Evolutionary conservation across 2,888 invertebrate genomes (phyloP).

Genomic region (Apodemia mormo): DNA sequence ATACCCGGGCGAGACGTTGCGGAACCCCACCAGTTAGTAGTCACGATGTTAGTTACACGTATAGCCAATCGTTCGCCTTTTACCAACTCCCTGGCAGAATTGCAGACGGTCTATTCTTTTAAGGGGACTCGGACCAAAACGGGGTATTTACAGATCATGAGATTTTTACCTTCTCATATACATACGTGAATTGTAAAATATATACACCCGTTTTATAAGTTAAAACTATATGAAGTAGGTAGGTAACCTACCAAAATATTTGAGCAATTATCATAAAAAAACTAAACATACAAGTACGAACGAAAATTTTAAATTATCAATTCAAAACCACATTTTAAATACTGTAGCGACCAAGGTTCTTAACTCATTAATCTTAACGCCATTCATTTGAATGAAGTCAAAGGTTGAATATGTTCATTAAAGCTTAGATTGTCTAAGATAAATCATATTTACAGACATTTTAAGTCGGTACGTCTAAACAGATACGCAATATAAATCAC

Average conservation of each 20-base stretch:
- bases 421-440: constrained; percentile 52
- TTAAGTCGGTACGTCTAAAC: constrained; percentile 46
- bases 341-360: constrained; percentile 17
- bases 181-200: background rate
- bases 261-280: constrained; percentile 1
- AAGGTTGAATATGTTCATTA: constrained; percentile 51
- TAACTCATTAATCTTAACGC: constrained; percentile 19
- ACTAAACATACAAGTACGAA: background rate
- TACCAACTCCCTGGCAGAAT: no score
- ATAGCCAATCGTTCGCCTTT: no score
- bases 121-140: no score
- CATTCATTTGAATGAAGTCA: constrained; percentile 29
- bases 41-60: no score
- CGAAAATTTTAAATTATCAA: constrained; percentile 35
- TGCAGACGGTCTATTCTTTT: no score
- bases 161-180: background rate
- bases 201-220: background rate
- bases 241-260: background rate
- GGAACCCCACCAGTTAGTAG: no score
- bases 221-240: background rate
- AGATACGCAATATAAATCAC: constrained; percentile 60
- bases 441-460: constrained; percentile 52
- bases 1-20: no score
- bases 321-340: constrained; percentile 10
- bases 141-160: no score